Base-by-base conservation (phyloP, 2,113 vertebrate genomes). In the Grus americana region DNA sequence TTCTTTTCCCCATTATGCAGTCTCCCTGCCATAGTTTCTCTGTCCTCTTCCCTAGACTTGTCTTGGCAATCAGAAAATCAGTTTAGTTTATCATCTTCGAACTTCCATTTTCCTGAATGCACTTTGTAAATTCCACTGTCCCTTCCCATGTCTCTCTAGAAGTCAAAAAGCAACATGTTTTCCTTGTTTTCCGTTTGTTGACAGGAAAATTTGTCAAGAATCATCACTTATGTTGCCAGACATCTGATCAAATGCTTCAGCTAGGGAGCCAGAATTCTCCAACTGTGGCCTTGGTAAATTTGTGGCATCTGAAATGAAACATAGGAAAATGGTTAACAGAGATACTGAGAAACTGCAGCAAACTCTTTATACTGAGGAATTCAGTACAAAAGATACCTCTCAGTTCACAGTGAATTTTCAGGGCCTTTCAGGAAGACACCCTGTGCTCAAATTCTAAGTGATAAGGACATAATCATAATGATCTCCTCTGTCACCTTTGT, bases 1-100 rank as follows among this genome's bases (percentile, higher is more conserved):
- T 93, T 97, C 95, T 95, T 94, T 95, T 92, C 95, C 92, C 95
- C 94, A 91, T 92, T 94, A 95, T 76, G 96, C 66, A 95, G 95
- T 95, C 94, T 96, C 95, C 95, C 92, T 96, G 92, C 84, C 96
- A 97, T 97, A 96, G 95, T 75, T 96, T 96, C 73, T 96, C 91
- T 96, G 70, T 97, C 91, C 78, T 97, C 96, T 96, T 97, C 84
- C 96, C 96, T 96, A 95, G 91, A 95, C 47, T 97, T 92, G 66
- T 92, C 94, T 96, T 85, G 95, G 52, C 81, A 97, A 92, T 91
- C 89, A 95, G 87, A 95, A 95, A 93, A 92, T 94, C 95, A 97
- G 81, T 95, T 95, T 93, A 96, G 70, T 73, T 96, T 91, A 82
- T 75, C 91, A 84, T 97, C 97, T 96, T 97, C 73, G 0, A 92